These are phyloP conservation scores for Peromyscus eremicus DNA, from an alignment of 2,797 vertebrate species.

Conservation along the genomic window DNA sequence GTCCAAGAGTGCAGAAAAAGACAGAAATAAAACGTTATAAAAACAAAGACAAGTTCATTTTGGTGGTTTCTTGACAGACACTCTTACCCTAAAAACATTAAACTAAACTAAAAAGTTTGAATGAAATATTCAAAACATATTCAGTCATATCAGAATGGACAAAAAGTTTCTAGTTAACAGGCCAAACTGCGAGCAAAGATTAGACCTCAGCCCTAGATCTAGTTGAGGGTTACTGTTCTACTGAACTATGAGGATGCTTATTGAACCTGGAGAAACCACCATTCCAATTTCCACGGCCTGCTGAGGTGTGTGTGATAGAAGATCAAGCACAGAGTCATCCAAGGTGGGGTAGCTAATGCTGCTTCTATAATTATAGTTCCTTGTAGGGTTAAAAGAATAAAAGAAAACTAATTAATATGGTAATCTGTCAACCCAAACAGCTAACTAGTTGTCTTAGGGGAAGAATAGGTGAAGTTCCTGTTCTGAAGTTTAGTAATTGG, in stretches of 20 bases:
- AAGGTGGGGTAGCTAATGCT: background rate
- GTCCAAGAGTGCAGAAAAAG: background rate
- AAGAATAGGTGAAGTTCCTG: slow-evolving; percentile 13
- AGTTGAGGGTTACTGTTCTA: background rate
- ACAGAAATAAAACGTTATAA: slow-evolving; percentile 15
- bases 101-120: background rate
- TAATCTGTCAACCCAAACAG: background rate
- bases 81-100: background rate
- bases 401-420: background rate
- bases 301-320: background rate
- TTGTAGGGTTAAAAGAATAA: slow-evolving; percentile 25
- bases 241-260: background rate
- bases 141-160: background rate
- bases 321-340: background rate
- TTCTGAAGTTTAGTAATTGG: background rate
- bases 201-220: background rate
- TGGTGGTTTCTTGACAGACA: background rate
- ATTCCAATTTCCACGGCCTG: background rate
- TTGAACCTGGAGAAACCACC: background rate
- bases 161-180: background rate
- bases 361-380: slow-evolving; percentile 5
- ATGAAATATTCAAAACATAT: slow-evolving; percentile 39
- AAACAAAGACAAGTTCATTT: slow-evolving; percentile 34
- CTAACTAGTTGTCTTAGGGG: background rate
- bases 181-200: slow-evolving; percentile 15